Evolutionary conservation across 2,888 invertebrate genomes (phyloP).

Genomic region (Aphodius granarius): DNA sequence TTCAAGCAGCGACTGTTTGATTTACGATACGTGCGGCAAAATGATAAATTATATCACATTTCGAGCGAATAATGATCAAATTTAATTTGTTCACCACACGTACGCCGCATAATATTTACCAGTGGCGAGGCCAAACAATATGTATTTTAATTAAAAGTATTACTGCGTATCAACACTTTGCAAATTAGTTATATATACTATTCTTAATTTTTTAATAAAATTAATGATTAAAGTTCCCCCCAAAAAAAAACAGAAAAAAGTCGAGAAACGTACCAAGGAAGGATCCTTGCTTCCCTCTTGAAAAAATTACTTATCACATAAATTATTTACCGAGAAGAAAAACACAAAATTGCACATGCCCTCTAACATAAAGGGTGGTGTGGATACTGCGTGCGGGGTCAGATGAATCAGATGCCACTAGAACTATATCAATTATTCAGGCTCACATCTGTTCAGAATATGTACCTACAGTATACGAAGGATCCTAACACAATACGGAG

Average conservation of each 20-base stretch:
- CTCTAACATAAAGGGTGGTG: conserved; percentile 20
- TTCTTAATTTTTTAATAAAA: no score
- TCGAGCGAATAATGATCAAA: not conserved
- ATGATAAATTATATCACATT: not conserved
- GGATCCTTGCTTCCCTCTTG: conserved; percentile 14
- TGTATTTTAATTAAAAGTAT: not conserved
- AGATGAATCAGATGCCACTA: conserved; percentile 49
- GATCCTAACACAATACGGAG: conserved; percentile 38
- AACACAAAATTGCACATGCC: not conserved
- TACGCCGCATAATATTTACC: not conserved
- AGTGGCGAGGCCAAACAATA: not conserved
- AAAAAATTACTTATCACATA: conserved; percentile 17
- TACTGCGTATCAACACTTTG: not conserved
- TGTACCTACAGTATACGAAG: conserved; percentile 39
- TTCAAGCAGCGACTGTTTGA: not conserved
- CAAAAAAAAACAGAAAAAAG: no score
- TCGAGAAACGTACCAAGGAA: not conserved
- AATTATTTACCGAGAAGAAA: not conserved
- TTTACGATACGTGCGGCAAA: not conserved
- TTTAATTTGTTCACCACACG: not conserved
- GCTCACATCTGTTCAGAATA: conserved; percentile 51
- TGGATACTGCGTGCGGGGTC: conserved; percentile 38
- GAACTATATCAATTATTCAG: conserved; percentile 50
- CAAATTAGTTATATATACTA: no score
- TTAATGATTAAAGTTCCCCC: no score